These are phyloP conservation scores for Drosophila parvula DNA, from an alignment of 1,140 invertebrate species.

Conservation along the genomic window DNA sequence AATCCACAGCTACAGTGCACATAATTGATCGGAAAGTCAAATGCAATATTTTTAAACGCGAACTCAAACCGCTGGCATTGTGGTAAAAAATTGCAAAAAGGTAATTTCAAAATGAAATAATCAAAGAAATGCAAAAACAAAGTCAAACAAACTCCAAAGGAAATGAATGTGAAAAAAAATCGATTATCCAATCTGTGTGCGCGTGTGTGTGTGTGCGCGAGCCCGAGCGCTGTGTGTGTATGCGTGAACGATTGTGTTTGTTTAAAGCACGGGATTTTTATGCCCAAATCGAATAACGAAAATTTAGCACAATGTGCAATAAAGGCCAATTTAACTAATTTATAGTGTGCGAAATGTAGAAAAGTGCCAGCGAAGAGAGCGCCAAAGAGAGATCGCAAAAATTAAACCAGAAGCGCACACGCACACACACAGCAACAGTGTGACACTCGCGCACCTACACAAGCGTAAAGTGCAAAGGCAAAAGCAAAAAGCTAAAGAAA, in stretches of 20 bases:
- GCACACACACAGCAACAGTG: constrained; percentile 47
- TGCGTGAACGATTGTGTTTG: constrained; percentile 59
- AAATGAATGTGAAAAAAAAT: constrained; percentile 65
- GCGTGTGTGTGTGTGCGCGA: constrained; percentile 40
- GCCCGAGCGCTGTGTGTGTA: constrained; percentile 39
- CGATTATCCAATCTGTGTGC: constrained; percentile 77
- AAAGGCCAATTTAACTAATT: constrained; percentile 53
- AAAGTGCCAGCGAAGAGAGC: constrained; percentile 47
- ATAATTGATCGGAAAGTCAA: constrained; percentile 57
- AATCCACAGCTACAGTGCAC: constrained; percentile 60
- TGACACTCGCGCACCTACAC: constrained; percentile 35
- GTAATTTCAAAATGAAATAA: constrained; percentile 44
- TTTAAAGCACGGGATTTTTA: constrained; percentile 60
- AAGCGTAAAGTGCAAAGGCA: constrained; percentile 47
- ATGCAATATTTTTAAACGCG: constrained; percentile 70
- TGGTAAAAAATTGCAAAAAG: constrained; percentile 65
- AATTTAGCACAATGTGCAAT: constrained; percentile 54
- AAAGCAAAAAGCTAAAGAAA: constrained; percentile 21
- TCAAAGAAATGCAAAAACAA: constrained; percentile 28
- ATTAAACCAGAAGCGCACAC: constrained; percentile 35
- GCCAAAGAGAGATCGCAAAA: constrained; percentile 32
- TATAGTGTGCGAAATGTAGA: constrained; percentile 58
- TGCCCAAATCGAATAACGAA: constrained; percentile 33
- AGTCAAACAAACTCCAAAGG: constrained; percentile 46
- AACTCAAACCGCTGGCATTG: constrained; percentile 57